These are phyloP conservation scores for Ispidina picta DNA, from an alignment of 2,797 vertebrate species.

Conservation along the genomic window DNA sequence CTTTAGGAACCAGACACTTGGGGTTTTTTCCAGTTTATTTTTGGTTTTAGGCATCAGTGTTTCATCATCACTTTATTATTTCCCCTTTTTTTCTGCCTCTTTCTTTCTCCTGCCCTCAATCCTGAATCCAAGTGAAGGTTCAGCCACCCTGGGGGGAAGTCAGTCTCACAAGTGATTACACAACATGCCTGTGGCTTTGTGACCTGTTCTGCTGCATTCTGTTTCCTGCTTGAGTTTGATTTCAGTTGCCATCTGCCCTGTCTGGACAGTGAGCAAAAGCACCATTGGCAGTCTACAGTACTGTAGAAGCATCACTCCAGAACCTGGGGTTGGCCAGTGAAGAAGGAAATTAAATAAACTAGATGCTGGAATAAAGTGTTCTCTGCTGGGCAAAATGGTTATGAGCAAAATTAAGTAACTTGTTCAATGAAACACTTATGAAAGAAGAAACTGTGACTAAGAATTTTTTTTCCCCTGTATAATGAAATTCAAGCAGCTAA, in stretches of 20 bases:
- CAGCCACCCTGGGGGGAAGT: background rate
- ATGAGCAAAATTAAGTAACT: background rate
- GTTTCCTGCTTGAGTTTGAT: background rate
- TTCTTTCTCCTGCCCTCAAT: background rate
- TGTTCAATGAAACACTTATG: background rate
- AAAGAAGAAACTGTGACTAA: background rate
- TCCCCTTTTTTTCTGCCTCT: background rate
- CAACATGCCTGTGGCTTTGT: background rate
- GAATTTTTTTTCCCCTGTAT: background rate
- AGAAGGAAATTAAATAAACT: background rate
- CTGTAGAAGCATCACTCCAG: background rate
- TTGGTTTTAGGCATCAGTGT: background rate
- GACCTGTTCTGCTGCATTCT: conserved; percentile 39
- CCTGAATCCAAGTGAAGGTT: background rate
- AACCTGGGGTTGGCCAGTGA: background rate
- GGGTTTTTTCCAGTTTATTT: background rate
- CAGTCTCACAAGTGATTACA: background rate
- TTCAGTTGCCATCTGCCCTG: background rate
- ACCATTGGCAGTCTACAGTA: background rate
- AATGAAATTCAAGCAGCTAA: background rate
- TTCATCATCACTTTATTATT: background rate
- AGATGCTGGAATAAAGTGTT: background rate
- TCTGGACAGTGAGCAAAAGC: background rate
- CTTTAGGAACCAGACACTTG: background rate
- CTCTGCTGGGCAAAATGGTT: background rate